Evolutionary conservation across 2,113 vertebrate genomes (phyloP), one percentile per base, ranked within the genome.

Genomic region (Xenopus borealis): DNA sequence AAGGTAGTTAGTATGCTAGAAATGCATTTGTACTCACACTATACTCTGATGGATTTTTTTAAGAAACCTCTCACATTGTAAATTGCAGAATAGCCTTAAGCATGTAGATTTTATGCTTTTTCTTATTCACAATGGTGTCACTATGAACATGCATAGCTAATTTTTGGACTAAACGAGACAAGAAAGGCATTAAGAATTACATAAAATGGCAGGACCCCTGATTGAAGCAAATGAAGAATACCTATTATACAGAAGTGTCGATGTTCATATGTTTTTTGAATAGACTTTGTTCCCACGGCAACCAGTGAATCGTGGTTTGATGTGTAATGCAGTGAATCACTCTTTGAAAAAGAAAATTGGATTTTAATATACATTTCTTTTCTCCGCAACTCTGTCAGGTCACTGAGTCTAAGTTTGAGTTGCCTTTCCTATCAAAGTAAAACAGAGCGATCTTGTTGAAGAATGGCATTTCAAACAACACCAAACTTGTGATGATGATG

Each of bases 211-310:
- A 70, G 19, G 66, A 63, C 66, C 30, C 50, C 7, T n/a, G 66
- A 57, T 69, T 23, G 73, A 62, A 69, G 61, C 46, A 50, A 62
- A 69, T 69, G 57, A 59, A 62, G 55, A 75, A 62, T 62, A 75
- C 58, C 65, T 75, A 68, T 69, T 75, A 68, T 69, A 66, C 58
- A 76, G 66, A 27, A 69, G 73, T 6, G 23, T 53, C 79, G 78
- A 58, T 80, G 80, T 73, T 84, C 87, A 80, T 86, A 86, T 86
- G 86, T 73, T 85, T 83, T 84, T 83, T 83, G 70, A 83, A 84
- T 81, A 72, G 69, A 58, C 84, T 74, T 75, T 62, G 81, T 88
- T 85, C 83, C 86, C 79, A 85, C 82, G 72, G 80, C 23, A 86
- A 87, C 78, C 10, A 62, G 57, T 30, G 62, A 66, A 65, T 75